Evolutionary conservation across 1,140 invertebrate species (phyloP).

Genomic region (Tetramorium alpestre): DNA sequence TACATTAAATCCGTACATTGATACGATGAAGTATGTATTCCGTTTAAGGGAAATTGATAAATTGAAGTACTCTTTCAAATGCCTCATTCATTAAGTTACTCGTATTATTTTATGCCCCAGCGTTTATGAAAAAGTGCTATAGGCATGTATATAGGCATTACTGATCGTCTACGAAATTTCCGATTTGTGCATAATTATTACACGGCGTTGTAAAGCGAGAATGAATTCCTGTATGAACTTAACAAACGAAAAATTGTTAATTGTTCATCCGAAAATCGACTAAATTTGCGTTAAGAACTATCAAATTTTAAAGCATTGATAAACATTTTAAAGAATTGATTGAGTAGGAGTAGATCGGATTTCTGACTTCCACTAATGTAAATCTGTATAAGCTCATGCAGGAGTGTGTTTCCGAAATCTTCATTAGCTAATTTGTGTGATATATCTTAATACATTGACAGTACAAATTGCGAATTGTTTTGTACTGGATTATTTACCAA

Average conservation of each 20-base stretch:
- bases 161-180: conserved; percentile 18
- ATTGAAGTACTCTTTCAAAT: conserved; percentile 21
- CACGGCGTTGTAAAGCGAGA: conserved; percentile 23
- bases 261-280: not conserved
- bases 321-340: conserved; percentile 7
- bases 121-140: not conserved
- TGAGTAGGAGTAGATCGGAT: conserved; percentile 36
- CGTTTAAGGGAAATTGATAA: conserved; percentile 30
- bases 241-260: conserved; percentile 9
- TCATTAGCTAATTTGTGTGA: conserved; percentile 35
- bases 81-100: conserved; percentile 39
- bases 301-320: conserved; percentile 4
- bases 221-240: conserved; percentile 55
- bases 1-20: conserved; percentile 42
- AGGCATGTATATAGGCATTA: conserved; percentile 24
- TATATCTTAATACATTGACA: conserved; percentile 51
- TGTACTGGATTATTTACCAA: conserved; percentile 32
- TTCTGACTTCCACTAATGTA: conserved; percentile 71
- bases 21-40: conserved; percentile 42
- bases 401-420: conserved; percentile 45
- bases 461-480: conserved; percentile 21
- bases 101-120: conserved; percentile 31
- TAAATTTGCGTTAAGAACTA: conserved; percentile 19
- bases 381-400: conserved; percentile 62
- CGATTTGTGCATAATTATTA: conserved; percentile 33